phyloP scores from a whole-genome alignment of 2,888 invertebrate genomes.

The Poecilus cupreus region DNA sequence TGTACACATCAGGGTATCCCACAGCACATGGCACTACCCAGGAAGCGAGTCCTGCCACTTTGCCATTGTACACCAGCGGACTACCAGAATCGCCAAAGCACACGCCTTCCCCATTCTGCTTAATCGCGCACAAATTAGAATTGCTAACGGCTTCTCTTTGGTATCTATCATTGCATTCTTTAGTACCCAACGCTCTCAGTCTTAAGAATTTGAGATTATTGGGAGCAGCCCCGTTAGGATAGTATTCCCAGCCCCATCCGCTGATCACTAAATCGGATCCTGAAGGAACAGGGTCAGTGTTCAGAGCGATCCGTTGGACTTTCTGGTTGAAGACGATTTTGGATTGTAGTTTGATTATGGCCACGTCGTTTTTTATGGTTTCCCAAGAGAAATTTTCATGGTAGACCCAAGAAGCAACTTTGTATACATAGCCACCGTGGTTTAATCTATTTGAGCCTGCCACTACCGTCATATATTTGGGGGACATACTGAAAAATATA shows the following conservation, averaged over 20 bases:
- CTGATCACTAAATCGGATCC: conserved; percentile 42
- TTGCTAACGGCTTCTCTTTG: neutral
- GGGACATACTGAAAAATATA: too few relatives aligned
- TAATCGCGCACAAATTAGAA: conserved; percentile 51
- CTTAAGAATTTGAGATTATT: neutral
- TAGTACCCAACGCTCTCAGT: neutral
- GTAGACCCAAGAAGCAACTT: conserved; percentile 64
- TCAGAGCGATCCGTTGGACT: conserved; percentile 59
- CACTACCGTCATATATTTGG: too few relatives aligned
- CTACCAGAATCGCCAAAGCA: conserved; percentile 56
- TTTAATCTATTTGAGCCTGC: conserved; percentile 68
- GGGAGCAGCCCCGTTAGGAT: neutral
- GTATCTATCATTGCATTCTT: neutral
- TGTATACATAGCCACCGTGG: conserved; percentile 66
- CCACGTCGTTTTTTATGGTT: conserved; percentile 61
- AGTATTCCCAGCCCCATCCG: conserved; percentile 60
- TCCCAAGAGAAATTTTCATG: conserved; percentile 59
- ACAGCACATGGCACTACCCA: conserved; percentile 34
- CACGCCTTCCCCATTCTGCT: conserved; percentile 49
- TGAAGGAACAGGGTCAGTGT: conserved; percentile 26
- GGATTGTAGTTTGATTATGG: conserved; percentile 60
- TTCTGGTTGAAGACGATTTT: conserved; percentile 59
- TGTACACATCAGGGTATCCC: conserved; percentile 39
- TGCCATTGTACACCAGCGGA: conserved; percentile 32
- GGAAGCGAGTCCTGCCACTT: neutral